Evolutionary conservation across 1,140 invertebrate species (phyloP), one percentile per base, ranked within the genome.

Genomic region (Riptortus pedestris): DNA sequence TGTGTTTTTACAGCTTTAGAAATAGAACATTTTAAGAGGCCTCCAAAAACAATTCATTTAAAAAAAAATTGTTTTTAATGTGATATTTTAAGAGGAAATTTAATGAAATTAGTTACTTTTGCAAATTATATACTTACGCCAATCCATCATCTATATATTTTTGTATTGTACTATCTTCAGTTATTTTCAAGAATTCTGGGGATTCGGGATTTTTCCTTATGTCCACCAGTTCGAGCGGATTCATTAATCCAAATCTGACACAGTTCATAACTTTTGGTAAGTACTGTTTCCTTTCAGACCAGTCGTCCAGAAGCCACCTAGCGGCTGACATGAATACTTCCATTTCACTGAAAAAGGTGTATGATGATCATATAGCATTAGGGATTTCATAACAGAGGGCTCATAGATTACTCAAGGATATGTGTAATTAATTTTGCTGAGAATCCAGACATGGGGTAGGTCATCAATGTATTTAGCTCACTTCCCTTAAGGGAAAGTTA

Each of bases 321-420:
- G 88, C 79, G 0, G 80, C 85, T 4, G 85, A 80, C 83, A 88
- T 85, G 27, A 87, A 78, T 1, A 90, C 80, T 74, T 90, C 83
- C 77, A 85, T 83, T 75, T 87, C 85, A 69, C 85, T 86, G 66
- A 16, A 70, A 67, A 58, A 62, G 47, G n/a, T n/a, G n/a, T n/a
- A n/a, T n/a, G n/a, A n/a, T n/a, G n/a, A n/a, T n/a, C n/a, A n/a
- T n/a, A n/a, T n/a, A n/a, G 52, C 31, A 61, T 48, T 26, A 12
- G 45, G 28, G 33, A 14, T 5, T 55, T 14, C 52, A 55, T n/a
- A 11, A 55, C 38, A 28, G 55, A 62, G n/a, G 11, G 24, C 7
- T 38, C 16, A 27, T n/a, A n/a, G n/a, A n/a, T n/a, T n/a, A n/a
- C n/a, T n/a, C n/a, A n/a, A n/a, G n/a, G n/a, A n/a, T n/a, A n/a